Conservation (phyloP, 2,797 vertebrate species). For the Takifugu ocellatus region DNA sequence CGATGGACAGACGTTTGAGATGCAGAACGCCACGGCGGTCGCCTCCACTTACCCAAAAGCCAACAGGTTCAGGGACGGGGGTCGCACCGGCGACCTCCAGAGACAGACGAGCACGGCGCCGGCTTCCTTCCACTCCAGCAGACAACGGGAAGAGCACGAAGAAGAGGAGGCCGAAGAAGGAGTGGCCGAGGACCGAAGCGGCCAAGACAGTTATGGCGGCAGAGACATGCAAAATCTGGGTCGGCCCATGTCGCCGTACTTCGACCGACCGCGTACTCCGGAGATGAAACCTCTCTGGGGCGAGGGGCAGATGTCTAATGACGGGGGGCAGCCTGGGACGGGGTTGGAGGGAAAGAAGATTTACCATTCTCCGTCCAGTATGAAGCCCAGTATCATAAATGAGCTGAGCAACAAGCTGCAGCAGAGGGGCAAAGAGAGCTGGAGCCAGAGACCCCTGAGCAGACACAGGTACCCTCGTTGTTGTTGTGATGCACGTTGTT, state of each 20-base stretch:
- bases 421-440: conserved; percentile 79
- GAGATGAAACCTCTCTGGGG: conserved; percentile 79
- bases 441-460: conserved; percentile 76
- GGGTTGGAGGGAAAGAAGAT: conserved; percentile 76
- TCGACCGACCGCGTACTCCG: conserved; percentile 76
- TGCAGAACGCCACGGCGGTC: conserved; percentile 77
- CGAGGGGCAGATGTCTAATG: conserved; percentile 61
- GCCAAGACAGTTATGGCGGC: conserved; percentile 66
- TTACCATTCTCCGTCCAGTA: conserved; percentile 79
- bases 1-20: conserved; percentile 89
- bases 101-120: conserved; percentile 76
- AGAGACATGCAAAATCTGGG: conserved; percentile 71
- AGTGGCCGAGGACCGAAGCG: conserved; percentile 50
- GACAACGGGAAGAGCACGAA: conserved; percentile 71
- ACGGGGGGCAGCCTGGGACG: conserved; percentile 49
- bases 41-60: conserved; percentile 77
- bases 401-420: conserved; percentile 91
- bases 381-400: conserved; percentile 90
- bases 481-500: not conserved
- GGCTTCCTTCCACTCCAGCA: conserved; percentile 67
- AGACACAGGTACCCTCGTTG: conserved; percentile 82
- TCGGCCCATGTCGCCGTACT: conserved; percentile 75
- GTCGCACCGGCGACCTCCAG: conserved; percentile 59
- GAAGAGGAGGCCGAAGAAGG: conserved; percentile 70
- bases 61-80: conserved; percentile 74